Base-by-base conservation (phyloP, 1,140 invertebrate genomes). In the Heliconius congener region DNA sequence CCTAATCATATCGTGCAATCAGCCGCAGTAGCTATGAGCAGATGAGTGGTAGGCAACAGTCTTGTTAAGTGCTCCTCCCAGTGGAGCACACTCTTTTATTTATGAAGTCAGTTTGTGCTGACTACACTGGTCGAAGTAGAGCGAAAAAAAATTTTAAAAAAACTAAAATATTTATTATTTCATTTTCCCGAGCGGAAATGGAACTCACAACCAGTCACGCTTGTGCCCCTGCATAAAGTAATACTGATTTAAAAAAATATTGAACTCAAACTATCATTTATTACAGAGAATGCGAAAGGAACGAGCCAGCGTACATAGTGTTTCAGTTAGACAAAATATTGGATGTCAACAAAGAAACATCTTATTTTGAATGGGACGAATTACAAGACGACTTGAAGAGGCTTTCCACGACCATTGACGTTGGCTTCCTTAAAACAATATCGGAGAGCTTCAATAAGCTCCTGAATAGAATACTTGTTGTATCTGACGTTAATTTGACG, bases 271-370 rank as follows among this genome's bases (percentile, higher is more conserved):
- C 3, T 82, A 71, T 78, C 23, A 50, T 42, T 52, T 75, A 57
- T 86, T 93, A 79, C 85, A 97, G 97, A 85, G 96, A 96, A 84
- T 97, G 97, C 88, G 95, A 96, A 89, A 91, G 95, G 83, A 96
- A 97, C 86, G 95, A 96, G 82, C 94, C 97, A 79, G 95, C 96
- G 50, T 97, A 97, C 94, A 92, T 95, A 71, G 96, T 96, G n/a
- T 97, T 97, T 88, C 95, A 96, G 87, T 91, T 97, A 79, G 95
- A 96, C 82, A 95, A 95, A 85, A 94, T 96, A 79, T 90, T 96
- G 74, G 96, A 97, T 88, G 92, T 97, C 55, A 96, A 96, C 81
- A 89, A 89, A 76, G 91, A 95, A 77, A 95, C 95, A 8, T 95
- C 95, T 75, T 95, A 96, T 85, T 95, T 96, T 85, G 95, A 95